These are phyloP conservation scores for Apis laboriosa DNA, from an alignment of 1,140 invertebrate genomes.

Conservation along the genomic window DNA sequence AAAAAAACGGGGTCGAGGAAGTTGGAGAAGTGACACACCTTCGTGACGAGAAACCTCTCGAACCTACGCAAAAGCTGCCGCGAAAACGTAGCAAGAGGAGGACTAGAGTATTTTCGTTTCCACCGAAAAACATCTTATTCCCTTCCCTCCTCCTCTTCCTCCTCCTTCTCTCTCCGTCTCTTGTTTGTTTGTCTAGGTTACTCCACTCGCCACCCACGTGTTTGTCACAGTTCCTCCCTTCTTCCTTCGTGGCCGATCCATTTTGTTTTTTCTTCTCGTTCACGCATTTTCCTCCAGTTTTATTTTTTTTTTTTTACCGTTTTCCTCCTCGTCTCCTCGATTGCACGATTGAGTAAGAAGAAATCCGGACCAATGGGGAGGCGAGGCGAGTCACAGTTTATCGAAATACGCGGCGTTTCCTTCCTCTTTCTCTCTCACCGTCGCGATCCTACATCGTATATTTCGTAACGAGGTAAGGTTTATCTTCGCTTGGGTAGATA, in stretches of 20 bases:
- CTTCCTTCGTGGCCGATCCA: neutral
- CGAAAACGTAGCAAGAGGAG: neutral
- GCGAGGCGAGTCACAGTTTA: no score
- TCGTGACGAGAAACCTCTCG: neutral
- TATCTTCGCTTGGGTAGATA: constrained; percentile 36
- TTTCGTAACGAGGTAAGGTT: constrained; percentile 35
- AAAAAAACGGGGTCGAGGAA: neutral
- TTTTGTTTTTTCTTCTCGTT: neutral
- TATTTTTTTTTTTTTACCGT: neutral
- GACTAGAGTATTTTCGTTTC: constrained; percentile 26
- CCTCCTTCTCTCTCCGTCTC: no score
- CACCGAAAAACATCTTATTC: neutral
- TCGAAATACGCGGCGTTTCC: neutral
- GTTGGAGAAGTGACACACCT: no score
- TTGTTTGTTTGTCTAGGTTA: neutral
- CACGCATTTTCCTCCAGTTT: neutral
- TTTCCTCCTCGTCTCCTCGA: neutral
- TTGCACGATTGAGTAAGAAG: neutral
- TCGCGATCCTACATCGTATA: no score
- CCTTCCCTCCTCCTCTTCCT: neutral
- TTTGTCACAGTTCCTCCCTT: neutral
- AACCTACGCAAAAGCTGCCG: neutral
- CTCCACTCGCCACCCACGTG: neutral
- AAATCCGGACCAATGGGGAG: neutral
- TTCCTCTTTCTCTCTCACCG: no score